Base-by-base conservation (phyloP, 2,888 invertebrate genomes). In the Ditula angustiorana region DNA sequence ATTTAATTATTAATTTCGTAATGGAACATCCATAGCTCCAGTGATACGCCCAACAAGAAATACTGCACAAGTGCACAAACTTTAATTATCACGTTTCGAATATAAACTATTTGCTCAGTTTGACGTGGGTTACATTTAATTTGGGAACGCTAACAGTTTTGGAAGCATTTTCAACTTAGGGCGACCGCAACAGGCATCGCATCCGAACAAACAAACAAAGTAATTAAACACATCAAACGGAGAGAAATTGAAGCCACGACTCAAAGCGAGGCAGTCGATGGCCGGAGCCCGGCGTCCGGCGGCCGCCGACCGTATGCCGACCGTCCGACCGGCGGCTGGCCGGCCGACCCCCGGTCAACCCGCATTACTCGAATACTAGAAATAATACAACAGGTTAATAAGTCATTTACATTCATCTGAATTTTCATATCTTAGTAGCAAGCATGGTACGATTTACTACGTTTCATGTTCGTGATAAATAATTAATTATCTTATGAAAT, bases 261-360 rank as follows among this genome's bases (percentile, higher is more conserved):
- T 87, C 86, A 88, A 88, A 90, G 88, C 82, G 74, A 73, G 70
- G 72, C 75, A 72, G 73, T 68, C 67, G 74, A 21, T 30, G 28
- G 50, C 16, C 28, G 13, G 60, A 41, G 30, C 21, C 30, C 50
- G 50, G 10, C 50, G 11, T 56, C 50, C 53, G 53, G 30, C 50
- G 19, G 5, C 49, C 49, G 49, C 26, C 23, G 11, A 58, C 49
- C 52, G 50, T 98, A 59, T 98, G 49, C 98, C 98, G 62, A 98
- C 98, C 37, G 60, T 49, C 33, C 26, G n/a, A n/a, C n/a, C n/a
- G n/a, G n/a, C n/a, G n/a, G n/a, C n/a, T n/a, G n/a, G n/a, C n/a
- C n/a, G 50, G 57, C 28, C 23, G 47, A 7, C 24, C 47, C 10
- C 49, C 16, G 49, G 28, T 26, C 49, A 16, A 26, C 16, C 28